A percentile compares a stretch with the other conserved stretches of the same genome.
Evolutionary conservation across 1,140 invertebrate genomes (phyloP).

Genomic region (Pogonomyrmex barbatus): DNA sequence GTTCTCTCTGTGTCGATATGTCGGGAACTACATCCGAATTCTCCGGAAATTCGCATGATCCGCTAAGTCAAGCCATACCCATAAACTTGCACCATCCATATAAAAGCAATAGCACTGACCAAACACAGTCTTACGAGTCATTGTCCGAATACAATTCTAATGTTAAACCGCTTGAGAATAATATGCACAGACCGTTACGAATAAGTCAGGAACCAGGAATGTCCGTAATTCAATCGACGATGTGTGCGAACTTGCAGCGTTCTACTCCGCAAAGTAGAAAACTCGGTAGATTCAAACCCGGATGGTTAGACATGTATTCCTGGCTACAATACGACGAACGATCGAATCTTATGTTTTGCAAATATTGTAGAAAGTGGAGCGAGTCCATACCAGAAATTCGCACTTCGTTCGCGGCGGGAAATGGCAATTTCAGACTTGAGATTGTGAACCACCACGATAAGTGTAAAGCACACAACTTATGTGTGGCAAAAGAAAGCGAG

Average conservation of each 20-base stretch:
- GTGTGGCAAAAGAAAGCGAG: constrained; percentile 85
- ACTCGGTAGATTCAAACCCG: constrained; percentile 88
- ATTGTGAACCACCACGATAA: constrained; percentile 92
- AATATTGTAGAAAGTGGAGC: constrained; percentile 91
- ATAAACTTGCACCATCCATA: constrained; percentile 36
- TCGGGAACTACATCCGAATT: constrained; percentile 70
- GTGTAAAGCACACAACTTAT: constrained; percentile 91
- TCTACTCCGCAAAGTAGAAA: constrained; percentile 83
- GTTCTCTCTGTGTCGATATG: constrained; percentile 77
- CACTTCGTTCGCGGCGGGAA: constrained; percentile 91
- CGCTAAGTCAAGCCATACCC: constrained; percentile 47
- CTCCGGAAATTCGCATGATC: constrained; percentile 62
- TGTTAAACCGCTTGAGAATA: constrained; percentile 39
- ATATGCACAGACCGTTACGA: constrained; percentile 59
- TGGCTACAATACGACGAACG: constrained; percentile 90
- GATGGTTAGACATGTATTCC: constrained; percentile 89
- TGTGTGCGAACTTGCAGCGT: constrained; percentile 68
- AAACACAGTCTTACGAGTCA: neutral
- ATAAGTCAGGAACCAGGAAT: constrained; percentile 80
- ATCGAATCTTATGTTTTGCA: constrained; percentile 90
- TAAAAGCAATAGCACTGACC: constrained; percentile 23
- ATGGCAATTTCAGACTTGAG: constrained; percentile 91
- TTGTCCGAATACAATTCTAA: constrained; percentile 35
- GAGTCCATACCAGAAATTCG: constrained; percentile 89
- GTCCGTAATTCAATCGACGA: constrained; percentile 85